These are phyloP conservation scores for Cyprinodon tularosa DNA, from an alignment of 2,113 vertebrate species.

Conservation along the genomic window DNA sequence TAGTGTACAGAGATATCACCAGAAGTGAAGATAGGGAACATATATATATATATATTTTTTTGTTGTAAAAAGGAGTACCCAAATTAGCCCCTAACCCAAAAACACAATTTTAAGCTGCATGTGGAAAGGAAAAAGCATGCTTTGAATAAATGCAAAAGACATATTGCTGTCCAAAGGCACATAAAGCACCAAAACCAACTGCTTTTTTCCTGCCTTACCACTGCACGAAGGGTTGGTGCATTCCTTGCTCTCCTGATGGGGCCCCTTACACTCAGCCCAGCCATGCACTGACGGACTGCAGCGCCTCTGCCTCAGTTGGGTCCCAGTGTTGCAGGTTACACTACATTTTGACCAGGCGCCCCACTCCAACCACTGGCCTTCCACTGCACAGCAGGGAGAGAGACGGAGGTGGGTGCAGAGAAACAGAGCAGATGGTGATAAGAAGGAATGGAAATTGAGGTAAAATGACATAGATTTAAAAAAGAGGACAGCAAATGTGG, in stretches of 20 bases:
- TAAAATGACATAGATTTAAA: slow-evolving; percentile 7
- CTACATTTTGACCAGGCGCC: slow-evolving; percentile 92
- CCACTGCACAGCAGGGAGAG: slow-evolving; percentile 80
- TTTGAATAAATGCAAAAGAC: slow-evolving; percentile 34
- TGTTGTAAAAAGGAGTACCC: background rate
- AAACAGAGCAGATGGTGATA: slow-evolving; percentile 8
- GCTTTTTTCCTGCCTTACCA: slow-evolving; percentile 78
- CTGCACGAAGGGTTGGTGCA: slow-evolving; percentile 88
- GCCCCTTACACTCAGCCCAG: slow-evolving; percentile 91
- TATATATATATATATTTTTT: too few species aligned
- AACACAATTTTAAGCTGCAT: slow-evolving; percentile 17
- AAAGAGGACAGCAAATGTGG: background rate
- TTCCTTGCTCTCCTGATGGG: slow-evolving; percentile 89
- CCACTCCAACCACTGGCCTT: slow-evolving; percentile 98
- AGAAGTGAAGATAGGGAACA: background rate
- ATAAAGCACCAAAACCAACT: slow-evolving; percentile 32
- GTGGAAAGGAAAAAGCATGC: slow-evolving; percentile 11
- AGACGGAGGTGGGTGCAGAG: slow-evolving; percentile 59
- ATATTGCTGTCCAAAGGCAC: slow-evolving; percentile 35
- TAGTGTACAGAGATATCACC: slow-evolving; percentile 31
- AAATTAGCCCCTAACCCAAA: slow-evolving; percentile 32
- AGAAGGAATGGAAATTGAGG: background rate
- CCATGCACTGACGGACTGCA: slow-evolving; percentile 91
- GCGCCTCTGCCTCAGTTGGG: slow-evolving; percentile 89
- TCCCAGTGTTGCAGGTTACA: slow-evolving; percentile 89